A percentile compares a stretch with the other conserved stretches of the same genome.
Evolutionary conservation across 2,888 invertebrate genomes (phyloP).

Genomic region (Muscina levida): DNA sequence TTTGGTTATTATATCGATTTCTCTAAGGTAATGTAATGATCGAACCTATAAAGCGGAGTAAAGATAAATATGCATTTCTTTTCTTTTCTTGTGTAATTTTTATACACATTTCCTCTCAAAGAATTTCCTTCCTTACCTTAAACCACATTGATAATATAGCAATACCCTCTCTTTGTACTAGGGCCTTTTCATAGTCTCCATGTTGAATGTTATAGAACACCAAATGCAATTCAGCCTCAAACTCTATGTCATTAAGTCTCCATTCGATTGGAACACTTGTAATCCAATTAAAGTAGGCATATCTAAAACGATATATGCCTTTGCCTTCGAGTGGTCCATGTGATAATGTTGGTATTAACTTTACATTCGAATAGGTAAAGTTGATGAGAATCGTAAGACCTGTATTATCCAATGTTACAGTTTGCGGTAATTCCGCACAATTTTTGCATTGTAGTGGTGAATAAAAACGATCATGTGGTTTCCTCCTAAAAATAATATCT

Average conservation of each 20-base stretch:
- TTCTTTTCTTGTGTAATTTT: too few species aligned
- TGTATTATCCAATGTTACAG: background rate
- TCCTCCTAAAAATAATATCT: too few species aligned
- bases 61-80: too few species aligned
- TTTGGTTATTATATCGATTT: background rate
- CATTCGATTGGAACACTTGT: background rate
- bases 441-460: background rate
- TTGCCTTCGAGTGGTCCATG: constrained; percentile 5
- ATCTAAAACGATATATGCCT: background rate
- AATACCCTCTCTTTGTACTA: background rate
- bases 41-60: background rate
- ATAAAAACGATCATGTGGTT: background rate
- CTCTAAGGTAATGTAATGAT: background rate
- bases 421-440: background rate
- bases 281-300: constrained; percentile 5
- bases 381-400: background rate
- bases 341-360: background rate
- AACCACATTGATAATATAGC: background rate
- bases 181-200: background rate
- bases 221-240: constrained; percentile 14
- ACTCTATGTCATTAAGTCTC: background rate
- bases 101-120: too few species aligned
- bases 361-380: background rate
- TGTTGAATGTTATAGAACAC: background rate
- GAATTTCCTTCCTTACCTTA: constrained; percentile 16